Evolutionary conservation across 2,888 invertebrate species (phyloP), one percentile per base, ranked within the genome.

Genomic region (Conistra vaccinii): DNA sequence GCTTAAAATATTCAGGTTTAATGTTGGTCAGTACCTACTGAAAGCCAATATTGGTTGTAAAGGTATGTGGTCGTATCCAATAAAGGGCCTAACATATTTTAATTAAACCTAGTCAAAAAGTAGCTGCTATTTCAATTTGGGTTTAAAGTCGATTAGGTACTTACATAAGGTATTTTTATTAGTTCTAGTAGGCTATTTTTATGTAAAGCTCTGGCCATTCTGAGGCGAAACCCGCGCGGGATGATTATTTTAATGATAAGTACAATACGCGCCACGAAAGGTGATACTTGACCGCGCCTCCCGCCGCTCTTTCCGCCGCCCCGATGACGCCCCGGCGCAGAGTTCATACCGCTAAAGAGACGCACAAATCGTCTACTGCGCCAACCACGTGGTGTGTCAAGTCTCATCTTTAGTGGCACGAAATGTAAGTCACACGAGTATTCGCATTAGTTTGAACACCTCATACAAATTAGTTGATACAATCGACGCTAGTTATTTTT

Each of bases 1-100:
- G 60, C 77, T 32, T 78, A 48, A 83, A 68, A 63, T 68, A 69
- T 72, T 79, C 61, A 51, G 62, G 63, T 76, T n/a, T 55, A 60
- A 75, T 75, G 53, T 58, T 75, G 53, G 53, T 17, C 63, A 39
- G 63, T 39, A 39, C n/a, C n/a, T n/a, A n/a, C 9, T 73, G 42
- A 26, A 55, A 75, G 63, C 60, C 58, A 48, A 76, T 65, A 75
- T 77, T 75, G 53, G 58, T 26, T 35, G 26, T 35, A 17, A 45
- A 63, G 58, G 51, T 45, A 75, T 57, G 26, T 51, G 26, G 26
- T 35, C 53, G 26, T 53, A 53, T 35, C 17, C 26, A 53, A 76
- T 65, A 65, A 58, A 53, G 3, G 35, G 35, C 17, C 1, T 20
- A 60, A 29, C 2, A 53, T 65, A 23, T 75, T 81, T 65, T 29